Percentiles rank a stretch among this genome's conserved stretches.
phyloP scores from a whole-genome alignment of 2,797 vertebrate species.

The Enteromius radiatus region DNA sequence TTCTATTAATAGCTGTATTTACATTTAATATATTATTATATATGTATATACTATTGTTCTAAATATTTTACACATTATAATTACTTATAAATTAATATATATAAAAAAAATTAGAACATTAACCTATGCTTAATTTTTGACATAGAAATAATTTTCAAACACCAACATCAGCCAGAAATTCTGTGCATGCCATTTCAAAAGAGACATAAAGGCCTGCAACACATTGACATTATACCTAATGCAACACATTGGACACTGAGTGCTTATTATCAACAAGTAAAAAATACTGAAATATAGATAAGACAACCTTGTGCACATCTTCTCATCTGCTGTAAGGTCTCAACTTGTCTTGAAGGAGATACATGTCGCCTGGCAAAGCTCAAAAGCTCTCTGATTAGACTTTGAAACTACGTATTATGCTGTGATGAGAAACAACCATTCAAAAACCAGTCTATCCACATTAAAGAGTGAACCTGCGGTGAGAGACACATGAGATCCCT shows the following conservation, averaged over 20 bases:
- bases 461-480: slow-evolving; percentile 36
- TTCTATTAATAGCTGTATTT: neutral
- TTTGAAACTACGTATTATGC: slow-evolving; percentile 16
- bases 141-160: neutral
- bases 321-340: slow-evolving; percentile 8
- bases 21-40: neutral
- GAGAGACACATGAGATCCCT: slow-evolving; percentile 34
- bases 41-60: neutral
- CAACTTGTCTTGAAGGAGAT: slow-evolving; percentile 8
- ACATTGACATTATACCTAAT: neutral
- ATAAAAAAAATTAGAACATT: neutral
- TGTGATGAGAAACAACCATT: slow-evolving; percentile 12
- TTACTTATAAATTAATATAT: neutral
- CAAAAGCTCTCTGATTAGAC: slow-evolving; percentile 31
- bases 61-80: neutral
- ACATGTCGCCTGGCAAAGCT: slow-evolving; percentile 21
- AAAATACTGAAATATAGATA: neutral
- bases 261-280: neutral
- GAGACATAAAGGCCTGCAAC: neutral
- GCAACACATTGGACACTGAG: slow-evolving; percentile 19
- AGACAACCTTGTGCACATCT: neutral
- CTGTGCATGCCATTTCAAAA: neutral
- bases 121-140: neutral
- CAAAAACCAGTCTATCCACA: slow-evolving; percentile 38
- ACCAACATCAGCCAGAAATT: neutral